Evolutionary conservation across 2,113 vertebrate species (phyloP).

Genomic region (Chaetodon trifascialis): DNA sequence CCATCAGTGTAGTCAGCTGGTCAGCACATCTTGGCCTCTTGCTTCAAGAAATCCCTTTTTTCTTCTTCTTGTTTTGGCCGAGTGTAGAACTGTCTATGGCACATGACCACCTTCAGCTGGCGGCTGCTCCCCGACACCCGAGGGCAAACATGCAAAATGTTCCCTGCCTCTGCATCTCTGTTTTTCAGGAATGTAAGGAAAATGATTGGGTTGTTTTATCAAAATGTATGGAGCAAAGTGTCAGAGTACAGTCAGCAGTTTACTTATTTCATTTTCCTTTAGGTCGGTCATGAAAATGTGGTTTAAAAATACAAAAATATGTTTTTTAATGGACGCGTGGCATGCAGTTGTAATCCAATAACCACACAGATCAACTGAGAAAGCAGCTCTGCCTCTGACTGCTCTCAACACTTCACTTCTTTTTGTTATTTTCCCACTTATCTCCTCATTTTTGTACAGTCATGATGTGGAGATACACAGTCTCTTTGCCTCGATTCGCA

Average conservation of each 20-base stretch:
- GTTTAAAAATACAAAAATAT: not conserved
- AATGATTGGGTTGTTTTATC: conserved; percentile 19
- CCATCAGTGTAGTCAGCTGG: conserved; percentile 69
- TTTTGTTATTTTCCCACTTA: not conserved
- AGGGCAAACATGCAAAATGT: conserved; percentile 43
- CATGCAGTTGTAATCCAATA: not conserved
- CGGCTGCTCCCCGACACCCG: conserved; percentile 15
- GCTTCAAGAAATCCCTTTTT: conserved; percentile 26
- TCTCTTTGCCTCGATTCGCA: not conserved
- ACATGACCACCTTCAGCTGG: conserved; percentile 53
- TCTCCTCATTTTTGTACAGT: not conserved
- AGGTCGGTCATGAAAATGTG: not conserved
- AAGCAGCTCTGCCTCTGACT: not conserved
- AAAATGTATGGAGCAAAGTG: conserved; percentile 22
- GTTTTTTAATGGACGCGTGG: not conserved
- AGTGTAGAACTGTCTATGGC: conserved; percentile 43
- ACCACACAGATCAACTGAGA: not conserved
- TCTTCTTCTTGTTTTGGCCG: conserved; percentile 20
- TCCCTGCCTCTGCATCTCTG: conserved; percentile 14
- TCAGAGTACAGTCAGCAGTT: conserved; percentile 15
- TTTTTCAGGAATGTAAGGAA: conserved; percentile 25
- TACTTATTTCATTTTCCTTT: not conserved
- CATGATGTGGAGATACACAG: not conserved
- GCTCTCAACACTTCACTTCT: not conserved
- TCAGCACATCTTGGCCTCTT: conserved; percentile 66